A percentile compares a stretch with the other conserved stretches of the same genome.
Conservation (phyloP, 2,797 vertebrate genomes). For the Synaphobranchus kaupii region DNA sequence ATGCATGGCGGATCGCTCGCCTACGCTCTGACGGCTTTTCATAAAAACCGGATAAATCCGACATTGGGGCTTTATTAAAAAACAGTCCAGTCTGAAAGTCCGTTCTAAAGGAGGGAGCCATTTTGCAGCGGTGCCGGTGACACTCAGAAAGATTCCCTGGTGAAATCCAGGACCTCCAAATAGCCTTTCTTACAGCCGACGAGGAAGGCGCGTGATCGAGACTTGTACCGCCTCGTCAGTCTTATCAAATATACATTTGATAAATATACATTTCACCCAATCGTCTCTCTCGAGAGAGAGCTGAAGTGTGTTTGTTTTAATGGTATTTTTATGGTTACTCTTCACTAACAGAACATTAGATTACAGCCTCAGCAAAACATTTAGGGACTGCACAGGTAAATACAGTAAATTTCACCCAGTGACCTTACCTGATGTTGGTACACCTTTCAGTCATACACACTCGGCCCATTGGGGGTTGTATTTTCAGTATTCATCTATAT, state of each 20-base stretch:
- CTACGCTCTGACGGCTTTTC: slow-evolving; percentile 54
- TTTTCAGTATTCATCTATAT: background rate
- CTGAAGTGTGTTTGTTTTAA: background rate
- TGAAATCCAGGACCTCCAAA: background rate
- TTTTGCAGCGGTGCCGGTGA: background rate
- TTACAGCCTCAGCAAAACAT: background rate
- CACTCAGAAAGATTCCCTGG: background rate
- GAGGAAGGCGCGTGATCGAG: background rate
- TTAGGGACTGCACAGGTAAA: background rate
- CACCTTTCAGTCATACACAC: background rate
- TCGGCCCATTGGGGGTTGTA: background rate
- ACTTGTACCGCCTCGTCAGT: background rate
- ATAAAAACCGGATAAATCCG: slow-evolving; percentile 55
- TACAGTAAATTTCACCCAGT: background rate
- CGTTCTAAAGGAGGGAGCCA: background rate
- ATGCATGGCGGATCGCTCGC: slow-evolving; percentile 52
- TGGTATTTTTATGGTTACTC: background rate
- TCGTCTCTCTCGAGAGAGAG: background rate
- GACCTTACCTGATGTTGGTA: background rate
- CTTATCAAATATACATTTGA: slow-evolving; percentile 36
- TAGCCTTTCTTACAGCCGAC: background rate
- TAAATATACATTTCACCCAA: too few species aligned
- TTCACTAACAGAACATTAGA: background rate
- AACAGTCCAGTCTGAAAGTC: background rate
- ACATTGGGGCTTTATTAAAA: background rate